A percentile compares a stretch with the other conserved stretches of the same genome.
Evolutionary conservation across 92 coral and sea anemone species (phyloP).

Genomic region (Umimayanthus chanpuru): DNA sequence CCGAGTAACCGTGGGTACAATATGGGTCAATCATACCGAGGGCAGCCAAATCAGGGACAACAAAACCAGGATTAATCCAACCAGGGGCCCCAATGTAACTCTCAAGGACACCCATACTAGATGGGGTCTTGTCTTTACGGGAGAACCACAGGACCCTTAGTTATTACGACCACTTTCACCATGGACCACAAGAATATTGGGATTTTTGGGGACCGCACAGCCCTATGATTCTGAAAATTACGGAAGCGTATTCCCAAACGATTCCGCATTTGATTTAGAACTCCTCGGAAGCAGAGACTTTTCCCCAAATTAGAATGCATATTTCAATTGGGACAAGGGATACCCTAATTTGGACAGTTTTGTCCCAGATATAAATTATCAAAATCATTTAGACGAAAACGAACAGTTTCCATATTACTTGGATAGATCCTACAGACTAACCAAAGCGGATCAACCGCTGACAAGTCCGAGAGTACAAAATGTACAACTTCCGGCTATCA

Average conservation of each 20-base stretch:
- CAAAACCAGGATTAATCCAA: background rate
- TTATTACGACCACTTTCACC: background rate
- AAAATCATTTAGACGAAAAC: constrained; percentile 1
- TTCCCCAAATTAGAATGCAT: background rate
- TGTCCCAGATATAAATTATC: constrained; percentile 3
- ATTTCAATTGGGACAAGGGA: background rate
- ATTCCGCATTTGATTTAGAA: constrained; percentile 21
- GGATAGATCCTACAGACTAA: too few species aligned
- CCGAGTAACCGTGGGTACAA: background rate
- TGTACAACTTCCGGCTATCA: too few species aligned
- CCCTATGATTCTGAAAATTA: constrained; percentile 16
- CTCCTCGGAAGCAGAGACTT: background rate
- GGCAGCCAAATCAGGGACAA: background rate
- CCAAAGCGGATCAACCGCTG: too few species aligned
- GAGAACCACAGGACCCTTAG: constrained; percentile 34
- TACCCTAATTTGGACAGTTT: background rate
- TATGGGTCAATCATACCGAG: background rate
- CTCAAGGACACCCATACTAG: constrained; percentile 15
- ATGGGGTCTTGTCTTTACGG: constrained; percentile 29
- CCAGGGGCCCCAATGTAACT: background rate
- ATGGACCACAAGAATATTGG: background rate
- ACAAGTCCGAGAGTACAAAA: too few species aligned
- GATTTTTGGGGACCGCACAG: background rate
- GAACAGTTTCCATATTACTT: background rate
- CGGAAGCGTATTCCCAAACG: constrained; percentile 32